A percentile compares a stretch with the other conserved stretches of the same genome.
These are phyloP conservation scores for Falco cherrug DNA, from an alignment of 2,797 vertebrate species.

Conservation along the genomic window DNA sequence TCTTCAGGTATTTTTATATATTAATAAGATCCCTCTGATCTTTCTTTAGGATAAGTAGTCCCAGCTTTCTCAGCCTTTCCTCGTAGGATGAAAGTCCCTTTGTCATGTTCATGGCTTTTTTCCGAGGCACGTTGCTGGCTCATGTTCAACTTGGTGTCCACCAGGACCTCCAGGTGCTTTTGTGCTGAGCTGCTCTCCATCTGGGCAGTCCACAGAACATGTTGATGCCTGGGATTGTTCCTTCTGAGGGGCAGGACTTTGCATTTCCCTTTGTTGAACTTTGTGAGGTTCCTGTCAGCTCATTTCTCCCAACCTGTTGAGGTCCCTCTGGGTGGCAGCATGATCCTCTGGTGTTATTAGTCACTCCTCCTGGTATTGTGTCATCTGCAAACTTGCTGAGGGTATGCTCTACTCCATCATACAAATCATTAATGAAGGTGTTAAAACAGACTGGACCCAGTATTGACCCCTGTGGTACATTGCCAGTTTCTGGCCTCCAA, in stretches of 20 bases:
- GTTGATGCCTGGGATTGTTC: neutral
- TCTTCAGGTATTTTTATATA: too few relatives aligned
- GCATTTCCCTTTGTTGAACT: neutral
- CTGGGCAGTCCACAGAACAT: too few relatives aligned
- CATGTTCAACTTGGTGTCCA: too few relatives aligned
- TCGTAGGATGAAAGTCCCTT: too few relatives aligned
- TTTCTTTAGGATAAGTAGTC: too few relatives aligned
- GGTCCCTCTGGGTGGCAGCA: neutral
- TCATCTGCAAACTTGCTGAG: neutral
- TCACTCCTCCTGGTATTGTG: neutral
- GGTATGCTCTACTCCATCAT: neutral
- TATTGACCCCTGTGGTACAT: neutral
- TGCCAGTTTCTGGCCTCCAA: neutral
- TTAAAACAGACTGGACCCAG: neutral
- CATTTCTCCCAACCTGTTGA: neutral
- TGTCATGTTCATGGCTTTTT: too few relatives aligned
- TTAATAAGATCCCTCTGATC: too few relatives aligned
- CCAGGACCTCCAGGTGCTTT: neutral
- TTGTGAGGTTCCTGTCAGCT: neutral
- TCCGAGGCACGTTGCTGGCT: too few relatives aligned
- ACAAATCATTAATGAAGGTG: neutral
- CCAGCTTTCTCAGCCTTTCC: too few relatives aligned
- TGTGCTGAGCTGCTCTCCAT: neutral
- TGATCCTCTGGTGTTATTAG: neutral
- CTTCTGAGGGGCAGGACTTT: neutral